phyloP scores from a whole-genome alignment of 2,888 invertebrate species.

The Diplolepis rosae region DNA sequence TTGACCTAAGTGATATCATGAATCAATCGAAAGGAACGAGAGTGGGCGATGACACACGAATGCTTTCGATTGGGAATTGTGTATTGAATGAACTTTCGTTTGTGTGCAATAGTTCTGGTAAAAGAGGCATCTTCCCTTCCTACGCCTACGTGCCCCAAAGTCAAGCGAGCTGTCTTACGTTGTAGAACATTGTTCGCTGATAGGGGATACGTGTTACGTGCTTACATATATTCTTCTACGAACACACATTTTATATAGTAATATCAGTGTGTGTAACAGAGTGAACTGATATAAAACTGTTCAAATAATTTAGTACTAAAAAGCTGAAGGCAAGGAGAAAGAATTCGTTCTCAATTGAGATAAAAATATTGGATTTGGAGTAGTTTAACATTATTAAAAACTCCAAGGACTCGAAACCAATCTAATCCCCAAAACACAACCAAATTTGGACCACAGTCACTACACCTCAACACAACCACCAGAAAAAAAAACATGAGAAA shows the following conservation, averaged over 20 bases:
- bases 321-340: too few species aligned
- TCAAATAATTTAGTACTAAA: conserved; percentile 3
- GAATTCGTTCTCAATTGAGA: too few species aligned
- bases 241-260: conserved; percentile 7
- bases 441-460: too few species aligned
- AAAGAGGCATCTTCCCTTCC: conserved; percentile 25
- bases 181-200: conserved; percentile 27
- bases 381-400: too few species aligned
- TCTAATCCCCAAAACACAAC: too few species aligned
- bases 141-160: conserved; percentile 8
- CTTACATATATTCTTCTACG: background rate
- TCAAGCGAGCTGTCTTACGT: background rate
- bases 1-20: background rate
- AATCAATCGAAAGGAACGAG: background rate
- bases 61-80: conserved; percentile 20
- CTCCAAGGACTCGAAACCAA: too few species aligned
- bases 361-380: too few species aligned
- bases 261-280: conserved; percentile 15
- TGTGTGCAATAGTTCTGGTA: conserved; percentile 22
- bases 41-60: conserved; percentile 19
- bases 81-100: conserved; percentile 27
- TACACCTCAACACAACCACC: too few species aligned
- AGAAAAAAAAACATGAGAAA: too few species aligned
- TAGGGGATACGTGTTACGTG: conserved; percentile 25
- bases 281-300: background rate